phyloP scores from a whole-genome alignment of 2,113 vertebrate species.

The Chinchilla lanigera region DNA sequence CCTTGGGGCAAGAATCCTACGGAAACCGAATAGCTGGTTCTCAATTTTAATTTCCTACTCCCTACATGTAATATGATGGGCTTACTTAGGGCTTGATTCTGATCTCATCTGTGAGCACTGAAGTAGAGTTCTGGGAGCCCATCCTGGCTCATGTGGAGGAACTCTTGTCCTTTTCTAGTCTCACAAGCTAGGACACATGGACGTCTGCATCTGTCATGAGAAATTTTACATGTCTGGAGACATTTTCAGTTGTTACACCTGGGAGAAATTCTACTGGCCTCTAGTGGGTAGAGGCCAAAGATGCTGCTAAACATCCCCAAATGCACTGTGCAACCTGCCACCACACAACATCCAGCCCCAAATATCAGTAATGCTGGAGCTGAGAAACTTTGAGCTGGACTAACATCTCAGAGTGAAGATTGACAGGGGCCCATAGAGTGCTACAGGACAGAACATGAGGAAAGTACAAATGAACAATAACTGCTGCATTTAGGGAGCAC shows the following conservation, averaged over 20 bases:
- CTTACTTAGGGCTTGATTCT: background rate
- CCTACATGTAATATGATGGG: background rate
- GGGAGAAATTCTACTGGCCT: background rate
- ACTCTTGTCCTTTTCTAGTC: background rate
- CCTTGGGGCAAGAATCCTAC: background rate
- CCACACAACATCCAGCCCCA: background rate
- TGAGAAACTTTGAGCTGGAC: background rate
- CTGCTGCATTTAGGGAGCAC: background rate
- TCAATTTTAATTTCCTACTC: background rate
- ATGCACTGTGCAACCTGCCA: background rate
- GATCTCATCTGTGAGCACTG: background rate
- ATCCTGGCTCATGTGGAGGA: background rate
- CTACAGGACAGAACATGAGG: background rate
- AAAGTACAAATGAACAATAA: background rate
- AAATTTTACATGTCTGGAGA: background rate
- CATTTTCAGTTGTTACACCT: background rate
- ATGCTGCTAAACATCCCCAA: background rate
- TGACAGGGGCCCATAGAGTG: background rate
- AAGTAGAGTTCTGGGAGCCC: background rate
- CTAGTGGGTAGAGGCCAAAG: background rate
- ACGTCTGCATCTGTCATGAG: background rate
- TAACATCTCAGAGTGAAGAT: background rate
- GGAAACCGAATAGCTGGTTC: background rate
- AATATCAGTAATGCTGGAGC: background rate
- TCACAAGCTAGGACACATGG: background rate